Evolutionary conservation across 2,888 invertebrate species (phyloP), one percentile per base, ranked within the genome.

Genomic region (Cheilosia impressa): DNA sequence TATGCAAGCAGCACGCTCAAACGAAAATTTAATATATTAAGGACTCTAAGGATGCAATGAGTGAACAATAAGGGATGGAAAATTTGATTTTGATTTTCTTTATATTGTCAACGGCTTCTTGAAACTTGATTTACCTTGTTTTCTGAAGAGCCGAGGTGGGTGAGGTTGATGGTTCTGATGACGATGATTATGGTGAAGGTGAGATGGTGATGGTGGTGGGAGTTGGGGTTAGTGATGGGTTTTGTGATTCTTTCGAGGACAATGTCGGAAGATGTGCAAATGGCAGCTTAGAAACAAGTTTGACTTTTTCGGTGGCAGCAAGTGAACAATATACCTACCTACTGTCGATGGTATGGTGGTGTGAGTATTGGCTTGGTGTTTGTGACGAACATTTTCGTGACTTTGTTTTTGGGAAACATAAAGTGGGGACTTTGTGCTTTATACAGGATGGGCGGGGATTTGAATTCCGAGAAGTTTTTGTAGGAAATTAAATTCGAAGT

Each of bases 11-110:
- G 87, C 87, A 88, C 87, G 88, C 80, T 88, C 87, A 87, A 88
- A 88, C 75, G 88, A 88, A 88, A 88, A 88, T 88, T 88, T 88
- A 87, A 88, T 88, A 88, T 88, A 88, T 88, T 88, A 88, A 87
- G 87, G 83, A 82, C 81, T 85, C 81, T 81, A 81, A 85, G 85
- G 85, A 81, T 81, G 77, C 85, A 85, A 85, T 85, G 81, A 85
- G 80, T 66, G 73, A 87, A 73, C 76, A 87, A 88, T 87, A 87
- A 87, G 88, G 88, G 87, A 84, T 83, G 88, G 77, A 87, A 87
- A 88, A 88, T 88, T 88, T 87, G 88, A 88, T 88, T 88, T 88
- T 88, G 87, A 88, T 88, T 82, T 87, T 85, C 85, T 87, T 87
- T 79, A 76, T 87, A 81, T 87, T 85, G 79, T 87, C 85, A 81